A percentile compares a stretch with the other conserved stretches of the same genome.
Conservation (phyloP, 2,888 invertebrate species). For the Ophion obscuratus region DNA sequence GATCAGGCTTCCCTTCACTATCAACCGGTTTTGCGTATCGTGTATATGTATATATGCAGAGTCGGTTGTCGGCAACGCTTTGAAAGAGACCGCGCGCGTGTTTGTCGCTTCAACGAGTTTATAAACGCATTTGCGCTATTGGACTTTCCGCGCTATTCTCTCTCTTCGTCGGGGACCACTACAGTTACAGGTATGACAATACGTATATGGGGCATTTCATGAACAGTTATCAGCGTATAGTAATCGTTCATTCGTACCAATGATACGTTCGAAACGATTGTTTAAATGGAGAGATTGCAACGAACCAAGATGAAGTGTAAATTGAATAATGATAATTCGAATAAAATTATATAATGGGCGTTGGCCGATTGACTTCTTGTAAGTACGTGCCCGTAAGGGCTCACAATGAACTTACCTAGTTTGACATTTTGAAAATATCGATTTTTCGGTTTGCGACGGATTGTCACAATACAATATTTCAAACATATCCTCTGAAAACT, state of each 20-base stretch:
- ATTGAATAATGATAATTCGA: too few relatives aligned
- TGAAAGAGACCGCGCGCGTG: conserved; percentile 65
- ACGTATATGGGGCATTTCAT: conserved; percentile 2
- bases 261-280: background rate
- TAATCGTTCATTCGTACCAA: background rate
- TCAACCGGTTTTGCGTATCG: background rate
- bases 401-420: too few relatives aligned
- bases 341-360: too few relatives aligned
- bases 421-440: too few relatives aligned
- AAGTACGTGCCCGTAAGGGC: too few relatives aligned
- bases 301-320: background rate
- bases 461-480: too few relatives aligned
- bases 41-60: conserved; percentile 14
- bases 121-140: conserved; percentile 78
- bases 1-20: background rate
- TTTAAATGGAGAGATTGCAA: background rate
- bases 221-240: background rate
- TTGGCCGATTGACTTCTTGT: too few relatives aligned
- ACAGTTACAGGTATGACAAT: background rate
- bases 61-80: conserved; percentile 58
- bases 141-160: conserved; percentile 68
- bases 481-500: too few relatives aligned
- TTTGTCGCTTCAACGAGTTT: conserved; percentile 72
- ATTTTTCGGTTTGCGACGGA: too few relatives aligned
- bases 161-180: conserved; percentile 35